These are phyloP conservation scores for Synodontis membranacea DNA, from an alignment of 2,113 vertebrate species.

Conservation along the genomic window DNA sequence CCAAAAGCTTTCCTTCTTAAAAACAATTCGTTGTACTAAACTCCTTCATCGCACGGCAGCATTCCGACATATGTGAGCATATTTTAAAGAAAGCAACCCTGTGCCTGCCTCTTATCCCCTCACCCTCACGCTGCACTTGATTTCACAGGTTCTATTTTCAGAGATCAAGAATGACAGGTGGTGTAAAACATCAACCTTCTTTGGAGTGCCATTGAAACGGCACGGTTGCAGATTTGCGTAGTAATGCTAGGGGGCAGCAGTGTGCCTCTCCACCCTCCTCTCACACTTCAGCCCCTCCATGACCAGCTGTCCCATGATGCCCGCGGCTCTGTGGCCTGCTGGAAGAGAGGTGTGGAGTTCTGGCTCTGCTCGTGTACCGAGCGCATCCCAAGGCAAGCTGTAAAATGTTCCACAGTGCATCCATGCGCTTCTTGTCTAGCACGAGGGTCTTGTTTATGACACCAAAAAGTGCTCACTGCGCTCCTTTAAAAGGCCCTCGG, in stretches of 20 bases:
- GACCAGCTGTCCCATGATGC: constrained; percentile 75
- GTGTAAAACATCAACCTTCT: constrained; percentile 16
- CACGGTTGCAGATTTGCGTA: neutral
- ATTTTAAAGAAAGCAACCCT: neutral
- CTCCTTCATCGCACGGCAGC: neutral
- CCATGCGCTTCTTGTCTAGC: constrained; percentile 59
- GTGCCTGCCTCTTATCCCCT: neutral
- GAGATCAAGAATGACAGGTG: constrained; percentile 23
- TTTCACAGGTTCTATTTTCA: neutral
- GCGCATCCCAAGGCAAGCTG: constrained; percentile 71
- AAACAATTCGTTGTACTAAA: neutral
- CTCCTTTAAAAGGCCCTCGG: constrained; percentile 38
- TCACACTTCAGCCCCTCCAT: constrained; percentile 55
- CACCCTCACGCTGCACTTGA: neutral
- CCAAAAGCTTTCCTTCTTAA: neutral
- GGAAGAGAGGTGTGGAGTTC: constrained; percentile 74
- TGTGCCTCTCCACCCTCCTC: constrained; percentile 31
- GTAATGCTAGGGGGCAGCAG: constrained; percentile 53
- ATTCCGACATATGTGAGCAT: neutral
- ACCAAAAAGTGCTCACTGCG: constrained; percentile 44
- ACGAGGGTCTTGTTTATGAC: constrained; percentile 48
- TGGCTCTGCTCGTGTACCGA: constrained; percentile 69
- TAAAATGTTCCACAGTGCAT: constrained; percentile 69
- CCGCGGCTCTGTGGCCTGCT: constrained; percentile 70
- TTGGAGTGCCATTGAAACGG: neutral